Percentiles rank a stretch among this genome's conserved stretches.
Conservation (phyloP, 2,888 invertebrate species). For the Deroplatys truncata region DNA sequence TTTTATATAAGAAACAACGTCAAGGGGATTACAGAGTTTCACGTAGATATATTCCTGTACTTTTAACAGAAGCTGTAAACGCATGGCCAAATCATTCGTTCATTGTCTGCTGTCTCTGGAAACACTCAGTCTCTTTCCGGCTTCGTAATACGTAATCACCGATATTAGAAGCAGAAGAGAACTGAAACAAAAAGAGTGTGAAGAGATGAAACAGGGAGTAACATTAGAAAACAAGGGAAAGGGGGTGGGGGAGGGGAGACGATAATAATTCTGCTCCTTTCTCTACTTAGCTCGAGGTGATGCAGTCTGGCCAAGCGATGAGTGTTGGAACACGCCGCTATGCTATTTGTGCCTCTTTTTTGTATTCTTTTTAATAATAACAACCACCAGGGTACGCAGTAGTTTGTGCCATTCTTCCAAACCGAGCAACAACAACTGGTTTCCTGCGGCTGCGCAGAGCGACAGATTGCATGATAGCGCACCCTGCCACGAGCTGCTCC, state of each 20-base stretch:
- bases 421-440: not conserved
- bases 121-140: not conserved
- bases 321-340: not conserved
- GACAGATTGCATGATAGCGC: slow-evolving; percentile 12
- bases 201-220: not conserved
- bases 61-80: not conserved
- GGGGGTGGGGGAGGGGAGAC: not conserved
- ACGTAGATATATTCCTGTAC: too few relatives aligned
- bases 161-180: not conserved
- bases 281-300: not conserved
- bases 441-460: not conserved
- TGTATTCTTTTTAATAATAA: not conserved
- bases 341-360: not conserved
- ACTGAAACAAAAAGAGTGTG: not conserved
- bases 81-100: not conserved
- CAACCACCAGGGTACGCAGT: not conserved
- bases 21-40: too few relatives aligned
- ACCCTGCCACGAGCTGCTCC: not conserved
- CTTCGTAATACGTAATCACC: not conserved
- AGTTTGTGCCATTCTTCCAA: not conserved
- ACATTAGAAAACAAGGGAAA: not conserved
- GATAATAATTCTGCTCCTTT: not conserved
- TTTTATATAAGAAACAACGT: too few relatives aligned
- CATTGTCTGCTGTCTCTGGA: not conserved
- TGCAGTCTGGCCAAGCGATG: not conserved